A percentile compares a stretch with the other conserved stretches of the same genome.
phyloP scores from a whole-genome alignment of 2,888 invertebrate species.

The Phyto melanocephala region DNA sequence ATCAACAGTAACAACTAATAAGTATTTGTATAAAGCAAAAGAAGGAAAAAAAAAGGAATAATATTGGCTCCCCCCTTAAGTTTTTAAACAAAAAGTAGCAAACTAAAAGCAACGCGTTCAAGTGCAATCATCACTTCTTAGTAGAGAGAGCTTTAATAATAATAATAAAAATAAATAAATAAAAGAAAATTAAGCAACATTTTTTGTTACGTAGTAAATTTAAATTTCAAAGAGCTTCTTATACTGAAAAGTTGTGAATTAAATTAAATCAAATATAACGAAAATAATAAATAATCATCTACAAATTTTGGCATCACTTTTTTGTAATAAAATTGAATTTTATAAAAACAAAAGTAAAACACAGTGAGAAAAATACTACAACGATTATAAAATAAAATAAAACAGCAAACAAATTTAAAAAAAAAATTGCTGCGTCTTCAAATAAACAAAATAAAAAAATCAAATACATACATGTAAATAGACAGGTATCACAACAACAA shows the following conservation, averaged over 20 bases:
- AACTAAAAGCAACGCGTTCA: slow-evolving; percentile 70
- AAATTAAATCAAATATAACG: slow-evolving; percentile 17
- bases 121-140: slow-evolving; percentile 73
- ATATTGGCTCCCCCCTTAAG: slow-evolving; percentile 17
- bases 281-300: slow-evolving; percentile 13
- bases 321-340: slow-evolving; percentile 33
- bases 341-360: neutral
- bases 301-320: slow-evolving; percentile 51
- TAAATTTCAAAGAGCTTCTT: slow-evolving; percentile 74
- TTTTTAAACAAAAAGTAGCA: slow-evolving; percentile 43
- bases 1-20: neutral
- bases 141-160: slow-evolving; percentile 75
- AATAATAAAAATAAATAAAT: slow-evolving; percentile 63
- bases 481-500: neutral
- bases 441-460: neutral
- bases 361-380: neutral
- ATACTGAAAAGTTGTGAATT: slow-evolving; percentile 73
- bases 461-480: neutral
- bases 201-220: slow-evolving; percentile 64
- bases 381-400: neutral
- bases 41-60: neutral
- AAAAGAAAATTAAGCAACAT: slow-evolving; percentile 54
- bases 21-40: neutral
- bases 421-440: neutral
- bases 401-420: neutral